Evolutionary conservation across 2,113 vertebrate species (phyloP).

Genomic region (Pluvianellus socialis): DNA sequence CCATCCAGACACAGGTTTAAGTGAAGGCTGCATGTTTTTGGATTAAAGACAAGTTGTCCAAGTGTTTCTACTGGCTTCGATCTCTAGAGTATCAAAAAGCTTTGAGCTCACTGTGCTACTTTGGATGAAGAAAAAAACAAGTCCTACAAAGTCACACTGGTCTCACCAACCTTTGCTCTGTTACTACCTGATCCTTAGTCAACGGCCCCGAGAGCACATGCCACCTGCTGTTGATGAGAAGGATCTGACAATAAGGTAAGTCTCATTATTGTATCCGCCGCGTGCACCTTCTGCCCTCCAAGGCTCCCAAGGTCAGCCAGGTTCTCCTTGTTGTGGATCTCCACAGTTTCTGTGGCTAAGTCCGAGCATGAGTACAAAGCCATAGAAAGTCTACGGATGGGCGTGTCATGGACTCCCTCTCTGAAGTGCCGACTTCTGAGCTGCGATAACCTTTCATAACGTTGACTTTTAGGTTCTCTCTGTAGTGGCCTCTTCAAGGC

Average conservation of each 20-base stretch:
- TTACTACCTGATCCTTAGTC: not conserved
- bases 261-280: not conserved
- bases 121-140: not conserved
- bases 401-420: accelerated
- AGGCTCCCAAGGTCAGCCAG: constrained; percentile 4
- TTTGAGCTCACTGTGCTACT: not conserved
- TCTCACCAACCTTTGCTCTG: not conserved
- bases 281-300: not conserved
- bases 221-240: not conserved
- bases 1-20: not conserved
- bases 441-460: not conserved
- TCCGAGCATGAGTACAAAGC: not conserved
- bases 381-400: not conserved
- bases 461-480: constrained; percentile 4
- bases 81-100: not conserved
- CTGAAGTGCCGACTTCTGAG: not conserved
- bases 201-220: accelerated
- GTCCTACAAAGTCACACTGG: not conserved
- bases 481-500: constrained; percentile 46
- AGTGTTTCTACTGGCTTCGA: not conserved
- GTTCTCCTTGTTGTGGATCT: not conserved
- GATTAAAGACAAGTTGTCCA: not conserved
- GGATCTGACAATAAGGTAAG: not conserved
- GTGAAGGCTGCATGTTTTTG: not conserved
- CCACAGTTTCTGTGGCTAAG: not conserved